Evolutionary conservation across 2,797 vertebrate species (phyloP).

Genomic region (Lophotriccus pileatus): DNA sequence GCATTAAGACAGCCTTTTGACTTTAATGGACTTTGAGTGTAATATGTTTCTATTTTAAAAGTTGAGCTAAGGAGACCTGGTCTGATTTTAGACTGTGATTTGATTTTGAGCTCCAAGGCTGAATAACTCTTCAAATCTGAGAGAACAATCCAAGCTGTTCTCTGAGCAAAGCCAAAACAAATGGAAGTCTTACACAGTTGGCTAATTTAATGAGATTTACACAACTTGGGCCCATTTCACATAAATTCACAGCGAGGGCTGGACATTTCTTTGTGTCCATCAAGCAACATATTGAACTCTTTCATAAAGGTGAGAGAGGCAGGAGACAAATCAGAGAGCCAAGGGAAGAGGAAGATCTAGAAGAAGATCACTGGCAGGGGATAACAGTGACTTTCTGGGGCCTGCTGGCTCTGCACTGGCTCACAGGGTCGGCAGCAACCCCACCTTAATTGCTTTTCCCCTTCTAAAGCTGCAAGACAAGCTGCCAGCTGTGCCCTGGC

Average conservation of each 20-base stretch:
- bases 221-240: not conserved
- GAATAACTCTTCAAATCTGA: not conserved
- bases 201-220: not conserved
- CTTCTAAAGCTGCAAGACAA: not conserved
- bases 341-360: not conserved
- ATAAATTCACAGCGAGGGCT: not conserved
- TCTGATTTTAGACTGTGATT: conserved; percentile 1
- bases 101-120: conserved; percentile 3
- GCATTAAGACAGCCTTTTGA: conserved; percentile 23
- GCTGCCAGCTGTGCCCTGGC: not conserved
- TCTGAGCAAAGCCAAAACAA: not conserved
- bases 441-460: not conserved
- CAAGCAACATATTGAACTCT: not conserved
- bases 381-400: not conserved
- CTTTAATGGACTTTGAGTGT: conserved; percentile 26
- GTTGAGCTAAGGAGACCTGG: not conserved
- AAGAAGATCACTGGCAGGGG: not conserved
- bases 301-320: not conserved
- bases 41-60: not conserved
- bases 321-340: accelerated
- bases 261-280: not conserved
- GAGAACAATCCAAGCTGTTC: not conserved
- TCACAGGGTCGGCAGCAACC: not conserved
- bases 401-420: not conserved
- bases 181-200: not conserved